phyloP scores from a whole-genome alignment of 2,888 invertebrate genomes.

The Sesamia inferens region DNA sequence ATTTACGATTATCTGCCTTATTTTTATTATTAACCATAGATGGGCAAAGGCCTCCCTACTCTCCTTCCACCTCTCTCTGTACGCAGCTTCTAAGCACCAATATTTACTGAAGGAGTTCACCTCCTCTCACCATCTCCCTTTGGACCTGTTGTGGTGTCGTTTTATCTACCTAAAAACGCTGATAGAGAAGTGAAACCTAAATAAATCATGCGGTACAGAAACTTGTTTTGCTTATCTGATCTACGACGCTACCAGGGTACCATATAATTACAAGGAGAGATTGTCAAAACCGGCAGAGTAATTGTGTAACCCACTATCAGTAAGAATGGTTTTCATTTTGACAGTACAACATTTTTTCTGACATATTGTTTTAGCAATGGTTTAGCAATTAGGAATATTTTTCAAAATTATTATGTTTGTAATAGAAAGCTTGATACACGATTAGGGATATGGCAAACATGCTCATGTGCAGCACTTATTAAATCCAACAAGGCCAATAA shows the following conservation, averaged over 20 bases:
- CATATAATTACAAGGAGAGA: too few relatives aligned
- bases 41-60: neutral
- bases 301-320: neutral
- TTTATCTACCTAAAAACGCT: too few relatives aligned
- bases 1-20: too few relatives aligned
- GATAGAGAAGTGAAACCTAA: too few relatives aligned
- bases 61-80: neutral
- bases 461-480: neutral
- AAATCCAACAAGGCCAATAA: slow-evolving; percentile 7
- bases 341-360: neutral
- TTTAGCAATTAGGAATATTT: neutral
- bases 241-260: neutral
- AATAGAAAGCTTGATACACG: neutral
- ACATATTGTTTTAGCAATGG: neutral
- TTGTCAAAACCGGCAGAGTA: neutral
- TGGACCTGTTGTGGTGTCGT: too few relatives aligned
- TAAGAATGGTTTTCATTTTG: neutral
- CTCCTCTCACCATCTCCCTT: too few relatives aligned
- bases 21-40: too few relatives aligned
- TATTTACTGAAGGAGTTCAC: too few relatives aligned
- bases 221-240: neutral
- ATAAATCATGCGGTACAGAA: too few relatives aligned
- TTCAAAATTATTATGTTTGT: neutral
- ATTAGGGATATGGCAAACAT: neutral
- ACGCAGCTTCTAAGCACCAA: neutral